Conservation (phyloP, 2,797 vertebrate species). For the Podarcis siculus region DNA sequence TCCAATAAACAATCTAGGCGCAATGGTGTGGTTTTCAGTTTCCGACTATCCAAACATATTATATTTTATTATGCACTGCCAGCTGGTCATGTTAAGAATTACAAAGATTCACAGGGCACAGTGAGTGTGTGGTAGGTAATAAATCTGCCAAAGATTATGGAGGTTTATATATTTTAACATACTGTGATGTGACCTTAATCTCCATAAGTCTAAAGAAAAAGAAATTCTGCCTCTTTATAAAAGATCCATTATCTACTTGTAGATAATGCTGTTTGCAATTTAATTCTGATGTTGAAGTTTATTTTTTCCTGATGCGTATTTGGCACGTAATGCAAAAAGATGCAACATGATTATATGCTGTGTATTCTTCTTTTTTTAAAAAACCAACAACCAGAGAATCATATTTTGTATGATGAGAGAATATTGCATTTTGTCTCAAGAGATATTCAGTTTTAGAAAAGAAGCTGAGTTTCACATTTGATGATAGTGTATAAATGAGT, state of each 20-base stretch:
- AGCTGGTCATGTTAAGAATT: slow-evolving; percentile 63
- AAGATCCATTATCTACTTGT: slow-evolving; percentile 57
- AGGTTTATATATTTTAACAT: slow-evolving; percentile 68
- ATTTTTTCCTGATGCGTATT: slow-evolving; percentile 54
- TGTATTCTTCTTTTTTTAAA: background rate
- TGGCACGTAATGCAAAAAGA: slow-evolving; percentile 42
- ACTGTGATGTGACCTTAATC: slow-evolving; percentile 65
- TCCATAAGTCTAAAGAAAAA: slow-evolving; percentile 62
- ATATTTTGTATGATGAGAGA: slow-evolving; percentile 48
- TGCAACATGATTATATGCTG: slow-evolving; percentile 30
- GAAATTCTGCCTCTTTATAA: slow-evolving; percentile 59
- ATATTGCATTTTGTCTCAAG: slow-evolving; percentile 45
- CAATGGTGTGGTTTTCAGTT: slow-evolving; percentile 34
- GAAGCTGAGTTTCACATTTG: slow-evolving; percentile 60
- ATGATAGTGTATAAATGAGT: slow-evolving; percentile 49
- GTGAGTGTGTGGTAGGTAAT: slow-evolving; percentile 63
- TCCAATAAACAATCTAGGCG: slow-evolving; percentile 39
- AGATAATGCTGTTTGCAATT: slow-evolving; percentile 47
- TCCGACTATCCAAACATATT: slow-evolving; percentile 48
- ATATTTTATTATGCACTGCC: slow-evolving; percentile 66
- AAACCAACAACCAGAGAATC: background rate
- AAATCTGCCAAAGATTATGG: slow-evolving; percentile 70
- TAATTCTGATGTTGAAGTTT: slow-evolving; percentile 32
- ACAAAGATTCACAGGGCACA: slow-evolving; percentile 58
- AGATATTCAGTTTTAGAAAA: slow-evolving; percentile 50